Evolutionary conservation across 2,888 invertebrate species (phyloP).

Genomic region (Hermodice carunculata): DNA sequence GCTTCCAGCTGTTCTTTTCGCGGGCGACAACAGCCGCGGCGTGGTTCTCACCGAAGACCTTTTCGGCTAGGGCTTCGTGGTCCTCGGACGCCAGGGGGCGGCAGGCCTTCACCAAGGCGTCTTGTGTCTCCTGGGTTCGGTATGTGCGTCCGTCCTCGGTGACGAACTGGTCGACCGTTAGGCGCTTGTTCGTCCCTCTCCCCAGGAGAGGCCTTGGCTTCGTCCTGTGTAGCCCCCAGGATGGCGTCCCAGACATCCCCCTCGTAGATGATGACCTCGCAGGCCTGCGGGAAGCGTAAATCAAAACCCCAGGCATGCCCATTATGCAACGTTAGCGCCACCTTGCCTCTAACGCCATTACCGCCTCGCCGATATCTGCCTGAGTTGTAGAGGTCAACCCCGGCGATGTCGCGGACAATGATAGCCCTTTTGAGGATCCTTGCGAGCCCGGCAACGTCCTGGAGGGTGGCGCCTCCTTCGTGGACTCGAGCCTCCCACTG

Average conservation of each 20-base stretch:
- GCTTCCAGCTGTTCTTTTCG: slow-evolving; percentile 12
- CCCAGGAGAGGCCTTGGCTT: slow-evolving; percentile 18
- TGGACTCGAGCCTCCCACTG: slow-evolving; percentile 23
- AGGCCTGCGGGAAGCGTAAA: slow-evolving; percentile 17
- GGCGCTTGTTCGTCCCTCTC: slow-evolving; percentile 3
- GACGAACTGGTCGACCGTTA: slow-evolving; percentile 29
- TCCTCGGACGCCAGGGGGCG: no score
- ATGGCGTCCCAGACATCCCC: slow-evolving; percentile 30
- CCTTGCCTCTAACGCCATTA: not conserved
- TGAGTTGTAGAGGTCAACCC: slow-evolving; percentile 19
- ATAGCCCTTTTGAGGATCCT: slow-evolving; percentile 19
- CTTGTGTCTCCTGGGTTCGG: slow-evolving; percentile 1
- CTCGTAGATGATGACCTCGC: slow-evolving; percentile 13
- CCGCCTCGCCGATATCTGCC: slow-evolving; percentile 4
- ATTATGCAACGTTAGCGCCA: slow-evolving; percentile 27
- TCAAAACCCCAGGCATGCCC: slow-evolving; percentile 30
- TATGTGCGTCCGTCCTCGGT: slow-evolving; percentile 16
- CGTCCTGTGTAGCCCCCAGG: slow-evolving; percentile 13
- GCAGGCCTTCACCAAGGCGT: no score
- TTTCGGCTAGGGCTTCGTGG: slow-evolving; percentile 3
- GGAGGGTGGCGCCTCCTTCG: slow-evolving; percentile 28
- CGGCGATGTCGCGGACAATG: slow-evolving; percentile 19
- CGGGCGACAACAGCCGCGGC: slow-evolving; percentile 1
- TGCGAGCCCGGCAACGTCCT: slow-evolving; percentile 22
- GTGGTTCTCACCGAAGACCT: slow-evolving; percentile 14